Percentiles rank a stretch among this genome's conserved stretches.
phyloP scores from a whole-genome alignment of 2,113 vertebrate species.

The Melanocharis versteri region DNA sequence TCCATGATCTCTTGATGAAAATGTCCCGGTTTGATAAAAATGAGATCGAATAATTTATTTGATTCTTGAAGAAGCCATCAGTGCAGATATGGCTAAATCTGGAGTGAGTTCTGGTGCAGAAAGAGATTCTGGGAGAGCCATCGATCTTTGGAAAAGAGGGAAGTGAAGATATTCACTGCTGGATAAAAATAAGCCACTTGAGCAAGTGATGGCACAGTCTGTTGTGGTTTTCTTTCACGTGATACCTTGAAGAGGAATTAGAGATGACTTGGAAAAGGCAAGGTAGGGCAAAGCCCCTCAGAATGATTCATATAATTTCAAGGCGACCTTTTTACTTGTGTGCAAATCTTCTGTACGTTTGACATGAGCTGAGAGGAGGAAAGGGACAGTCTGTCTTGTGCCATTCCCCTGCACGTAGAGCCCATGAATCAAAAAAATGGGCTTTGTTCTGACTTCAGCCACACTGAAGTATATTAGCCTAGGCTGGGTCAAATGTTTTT shows the following conservation, averaged over 20 bases:
- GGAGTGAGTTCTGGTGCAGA: background rate
- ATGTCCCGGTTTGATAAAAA: background rate
- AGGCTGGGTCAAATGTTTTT: background rate
- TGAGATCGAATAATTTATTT: background rate
- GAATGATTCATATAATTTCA: slow-evolving; percentile 18
- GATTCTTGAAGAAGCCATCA: background rate
- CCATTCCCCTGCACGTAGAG: background rate
- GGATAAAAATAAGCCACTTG: slow-evolving; percentile 67
- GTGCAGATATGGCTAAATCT: background rate
- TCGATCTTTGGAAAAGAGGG: slow-evolving; percentile 43
- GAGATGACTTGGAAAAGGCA: slow-evolving; percentile 52
- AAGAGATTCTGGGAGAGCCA: background rate
- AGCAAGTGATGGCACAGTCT: slow-evolving; percentile 61
- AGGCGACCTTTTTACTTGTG: background rate
- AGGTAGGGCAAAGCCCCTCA: slow-evolving; percentile 39
- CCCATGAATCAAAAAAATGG: background rate
- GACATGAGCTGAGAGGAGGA: background rate
- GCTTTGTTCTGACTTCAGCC: background rate
- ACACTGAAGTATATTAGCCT: background rate
- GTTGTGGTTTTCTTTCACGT: slow-evolving; percentile 65
- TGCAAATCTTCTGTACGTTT: background rate
- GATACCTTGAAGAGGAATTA: slow-evolving; percentile 59
- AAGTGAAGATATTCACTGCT: slow-evolving; percentile 57
- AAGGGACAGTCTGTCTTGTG: background rate
- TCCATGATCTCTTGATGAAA: background rate